Evolutionary conservation across 2,797 vertebrate genomes (phyloP).

Genomic region (Botia almorhae): DNA sequence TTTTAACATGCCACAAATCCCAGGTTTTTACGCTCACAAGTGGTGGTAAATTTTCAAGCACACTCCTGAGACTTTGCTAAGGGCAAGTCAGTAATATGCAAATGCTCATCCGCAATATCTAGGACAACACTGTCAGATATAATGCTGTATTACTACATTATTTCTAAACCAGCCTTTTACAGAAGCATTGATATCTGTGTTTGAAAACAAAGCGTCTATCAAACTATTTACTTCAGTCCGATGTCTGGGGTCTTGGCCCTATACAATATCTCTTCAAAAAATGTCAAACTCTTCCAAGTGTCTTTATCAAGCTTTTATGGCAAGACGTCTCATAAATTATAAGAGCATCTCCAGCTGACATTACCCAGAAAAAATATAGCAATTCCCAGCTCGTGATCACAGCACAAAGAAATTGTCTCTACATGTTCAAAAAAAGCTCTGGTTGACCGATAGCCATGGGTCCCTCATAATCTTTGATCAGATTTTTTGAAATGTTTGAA

Average conservation of each 20-base stretch:
- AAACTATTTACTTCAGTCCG: slow-evolving; percentile 75
- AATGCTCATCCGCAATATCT: slow-evolving; percentile 75
- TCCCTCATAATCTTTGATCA: slow-evolving; percentile 43
- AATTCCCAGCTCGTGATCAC: slow-evolving; percentile 55
- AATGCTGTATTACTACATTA: slow-evolving; percentile 73
- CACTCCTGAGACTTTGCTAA: slow-evolving; percentile 77
- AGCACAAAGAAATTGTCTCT: slow-evolving; percentile 58
- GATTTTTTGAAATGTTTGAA: slow-evolving; percentile 28
- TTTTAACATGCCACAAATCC: slow-evolving; percentile 69
- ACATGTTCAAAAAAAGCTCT: slow-evolving; percentile 55
- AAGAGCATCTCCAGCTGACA: slow-evolving; percentile 71
- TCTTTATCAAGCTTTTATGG: slow-evolving; percentile 79
- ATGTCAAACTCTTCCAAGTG: slow-evolving; percentile 74
- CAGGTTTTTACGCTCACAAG: slow-evolving; percentile 65
- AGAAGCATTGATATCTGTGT: slow-evolving; percentile 60
- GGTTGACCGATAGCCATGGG: slow-evolving; percentile 50
- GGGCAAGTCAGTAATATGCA: slow-evolving; percentile 77
- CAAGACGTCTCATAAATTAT: slow-evolving; percentile 79
- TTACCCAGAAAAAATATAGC: slow-evolving; percentile 66
- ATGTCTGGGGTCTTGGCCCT: slow-evolving; percentile 39
- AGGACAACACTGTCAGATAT: slow-evolving; percentile 75
- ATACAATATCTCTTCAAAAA: slow-evolving; percentile 51
- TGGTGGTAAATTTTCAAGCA: slow-evolving; percentile 74
- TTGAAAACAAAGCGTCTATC: slow-evolving; percentile 64
- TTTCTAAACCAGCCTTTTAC: slow-evolving; percentile 61